A percentile compares a stretch with the other conserved stretches of the same genome.
Evolutionary conservation across 1,140 invertebrate species (phyloP).

Genomic region (Arion vulgaris): DNA sequence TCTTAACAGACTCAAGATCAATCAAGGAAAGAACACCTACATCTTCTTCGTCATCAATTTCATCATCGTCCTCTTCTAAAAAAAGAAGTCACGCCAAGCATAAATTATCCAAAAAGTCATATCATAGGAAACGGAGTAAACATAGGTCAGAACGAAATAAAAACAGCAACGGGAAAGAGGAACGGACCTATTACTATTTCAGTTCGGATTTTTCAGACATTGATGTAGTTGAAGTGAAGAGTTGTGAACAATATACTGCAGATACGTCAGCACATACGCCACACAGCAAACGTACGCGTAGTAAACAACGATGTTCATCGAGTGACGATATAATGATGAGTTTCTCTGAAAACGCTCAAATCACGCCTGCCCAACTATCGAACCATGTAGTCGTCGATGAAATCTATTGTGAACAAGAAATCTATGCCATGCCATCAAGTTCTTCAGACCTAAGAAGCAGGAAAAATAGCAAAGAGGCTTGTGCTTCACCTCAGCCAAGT

Average conservation of each 20-base stretch:
- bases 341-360: neutral
- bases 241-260: neutral
- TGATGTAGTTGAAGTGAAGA: slow-evolving; percentile 34
- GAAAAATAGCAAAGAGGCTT: neutral
- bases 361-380: no score
- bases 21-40: slow-evolving; percentile 7
- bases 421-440: slow-evolving; percentile 19
- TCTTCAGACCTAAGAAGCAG: neutral
- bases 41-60: slow-evolving; percentile 12
- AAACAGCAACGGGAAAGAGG: neutral
- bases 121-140: slow-evolving; percentile 25
- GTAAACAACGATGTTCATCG: neutral
- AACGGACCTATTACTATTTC: slow-evolving; percentile 34
- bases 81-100: neutral
- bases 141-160: slow-evolving; percentile 14
- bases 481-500: neutral
- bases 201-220: slow-evolving; percentile 37
- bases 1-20: slow-evolving; percentile 4
- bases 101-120: slow-evolving; percentile 8
- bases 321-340: neutral
- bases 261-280: neutral
- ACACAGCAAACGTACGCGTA: neutral
- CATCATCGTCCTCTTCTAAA: slow-evolving; percentile 21
- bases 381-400: neutral
- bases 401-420: neutral